Evolutionary conservation across 1,140 invertebrate genomes (phyloP), one percentile per base, ranked within the genome.

Genomic region (Drosophila obscura): DNA sequence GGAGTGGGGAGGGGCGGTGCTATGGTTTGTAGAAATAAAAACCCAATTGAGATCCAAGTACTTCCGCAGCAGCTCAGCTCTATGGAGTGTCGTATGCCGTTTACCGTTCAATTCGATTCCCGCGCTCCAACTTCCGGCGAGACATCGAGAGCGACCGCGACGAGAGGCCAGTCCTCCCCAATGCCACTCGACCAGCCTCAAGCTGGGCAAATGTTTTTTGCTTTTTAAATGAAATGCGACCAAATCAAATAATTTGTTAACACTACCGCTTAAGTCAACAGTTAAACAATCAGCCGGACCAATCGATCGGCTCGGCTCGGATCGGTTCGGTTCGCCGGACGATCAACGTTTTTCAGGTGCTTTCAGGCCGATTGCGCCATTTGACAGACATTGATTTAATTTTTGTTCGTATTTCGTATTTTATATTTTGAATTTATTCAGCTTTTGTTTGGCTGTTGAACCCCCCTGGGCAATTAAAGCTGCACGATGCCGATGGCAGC

Each of bases 191-290:
- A 39, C 35, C 8, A 7, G 2, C 28, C 2, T 8, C 9, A 11
- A 39, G 35, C 35, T 13, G 9, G 11, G 50, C 53, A 43, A 53
- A 69, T 69, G 65, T 71, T 68, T 71, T 68, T 77, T 55, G 60
- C 41, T 62, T 76, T 51, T 58, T 76, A 66, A 81, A 82, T 81
- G 58, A 44, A 81, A 77, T 57, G 79, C 78, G 78, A 81, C 45
- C 81, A 67, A 84, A 62, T 85, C 82, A 84, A 84, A 71, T 72
- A 84, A 84, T 84, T 84, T 84, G 77, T 81, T 85, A 85, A 73
- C 80, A 71, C 56, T 62, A 50, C 53, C 66, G 66, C 77, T 82
- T 84, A 84, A 83, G 64, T 83, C 81, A 84, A 84, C 81, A 85
- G 59, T 72, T 71, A 69, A 71, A 71, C 65, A 71, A 71, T 69